Base-by-base conservation (phyloP, 2,113 vertebrate species). In the Rhabdomys dilectus region DNA sequence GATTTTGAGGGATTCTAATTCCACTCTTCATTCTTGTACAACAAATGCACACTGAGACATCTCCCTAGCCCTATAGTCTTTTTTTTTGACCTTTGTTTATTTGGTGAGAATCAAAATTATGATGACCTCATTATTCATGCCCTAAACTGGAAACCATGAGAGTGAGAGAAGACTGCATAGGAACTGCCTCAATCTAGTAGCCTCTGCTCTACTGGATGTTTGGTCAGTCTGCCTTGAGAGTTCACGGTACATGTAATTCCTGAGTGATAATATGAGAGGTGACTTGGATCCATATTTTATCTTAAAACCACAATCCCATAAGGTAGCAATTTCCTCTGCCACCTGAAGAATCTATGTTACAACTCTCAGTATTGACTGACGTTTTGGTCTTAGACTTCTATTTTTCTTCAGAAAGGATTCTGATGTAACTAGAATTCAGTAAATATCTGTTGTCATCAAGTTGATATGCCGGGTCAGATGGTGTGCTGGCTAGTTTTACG, bases 161-260 rank as follows among this genome's bases (percentile, higher is more conserved):
- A 85, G 19, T 81, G 22, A 94, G 86, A 90, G 13, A 31, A 68
- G 24, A 0, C 7, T 26, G 64, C 10, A 12, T 51, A 66, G 68
- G 34, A 94, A 80, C 68, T 26, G 76, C 4, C 39, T n/a, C 26
- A 78, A 51, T 19, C 42, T 0, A 82, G 21, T 2, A 56, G 12
- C 17, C 24, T 16, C 26, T 34, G 4, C 1, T 51, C 64, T 10
- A 53, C 39, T 16, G 0, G 19, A 39, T n/a, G 3, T 72, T 24
- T 51, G n/a, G 0, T 45, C 26, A 68, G 48, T 90, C 26, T 76
- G 45, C 8, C 11, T 39, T 53, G 4, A 78, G 4, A 53, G 3
- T 1, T 2, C 3, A 66, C 29, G 45, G 24, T 45, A 77, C 19
- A 29, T 80, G 3, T 2, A 66, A 19, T 3, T 84, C 13, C 16